Conservation (phyloP, 2,113 vertebrate genomes). For the Thalassarche chlororhynchos region DNA sequence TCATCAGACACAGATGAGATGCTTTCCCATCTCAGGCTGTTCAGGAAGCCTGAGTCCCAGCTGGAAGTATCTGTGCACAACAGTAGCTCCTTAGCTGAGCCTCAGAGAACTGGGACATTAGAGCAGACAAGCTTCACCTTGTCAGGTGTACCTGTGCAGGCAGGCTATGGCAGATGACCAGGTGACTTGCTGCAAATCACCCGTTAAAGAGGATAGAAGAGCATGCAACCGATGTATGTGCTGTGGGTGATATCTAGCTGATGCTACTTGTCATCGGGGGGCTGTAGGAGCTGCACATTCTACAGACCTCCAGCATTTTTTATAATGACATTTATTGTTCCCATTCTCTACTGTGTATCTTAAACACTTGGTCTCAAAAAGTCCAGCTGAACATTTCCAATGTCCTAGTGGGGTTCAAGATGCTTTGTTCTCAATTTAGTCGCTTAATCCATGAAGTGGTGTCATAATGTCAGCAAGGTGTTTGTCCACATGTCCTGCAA, state of each 20-base stretch:
- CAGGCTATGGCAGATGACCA: neutral
- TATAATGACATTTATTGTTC: neutral
- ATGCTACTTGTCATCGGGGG: neutral
- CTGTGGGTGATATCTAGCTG: neutral
- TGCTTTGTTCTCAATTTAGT: neutral
- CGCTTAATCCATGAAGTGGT: neutral
- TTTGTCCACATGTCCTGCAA: neutral
- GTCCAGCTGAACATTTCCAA: neutral
- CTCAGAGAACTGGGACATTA: neutral
- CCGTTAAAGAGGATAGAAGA: neutral
- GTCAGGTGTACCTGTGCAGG: neutral
- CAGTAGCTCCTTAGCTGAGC: neutral
- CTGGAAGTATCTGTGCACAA: neutral
- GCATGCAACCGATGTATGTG: rapidly evolving
- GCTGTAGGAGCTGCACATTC: neutral
- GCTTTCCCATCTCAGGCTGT: neutral
- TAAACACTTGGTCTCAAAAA: neutral
- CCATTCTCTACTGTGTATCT: neutral
- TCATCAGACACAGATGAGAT: neutral
- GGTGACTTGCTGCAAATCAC: neutral
- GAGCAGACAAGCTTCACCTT: neutral
- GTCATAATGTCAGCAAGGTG: neutral
- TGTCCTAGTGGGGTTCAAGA: neutral
- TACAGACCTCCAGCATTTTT: neutral
- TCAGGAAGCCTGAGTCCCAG: neutral